Base-by-base conservation (phyloP, 2,797 vertebrate genomes). In the Lates japonicus region DNA sequence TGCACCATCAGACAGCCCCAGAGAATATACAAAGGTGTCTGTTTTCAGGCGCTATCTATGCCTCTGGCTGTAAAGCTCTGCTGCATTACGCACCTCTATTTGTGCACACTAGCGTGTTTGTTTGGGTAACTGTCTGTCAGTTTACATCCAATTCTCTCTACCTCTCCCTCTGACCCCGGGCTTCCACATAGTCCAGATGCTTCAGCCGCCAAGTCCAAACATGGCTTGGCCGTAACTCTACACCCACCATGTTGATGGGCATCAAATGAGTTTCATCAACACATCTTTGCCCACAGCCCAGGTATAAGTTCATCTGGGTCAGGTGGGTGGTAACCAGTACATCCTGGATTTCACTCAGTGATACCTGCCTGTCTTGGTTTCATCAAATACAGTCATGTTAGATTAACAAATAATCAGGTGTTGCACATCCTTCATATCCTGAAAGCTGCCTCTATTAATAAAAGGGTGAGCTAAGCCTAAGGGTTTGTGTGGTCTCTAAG, bases 391-490 rank as follows among this genome's bases (percentile, higher is more conserved):
- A 4, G 33, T 74, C 59, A 61, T 41, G 48, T 76, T 58, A 88
- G 81, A 91, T 88, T 85, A 83, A 70, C 88, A 84, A 60, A 87
- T 92, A 87, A 93, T 78, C 86, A 70, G 67, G 76, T 29, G 68
- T 77, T 64, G 69, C 69, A 63, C 87, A 75, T 72, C 78, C 65
- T 59, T 71, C 52, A 83, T 87, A 85, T 85, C 88, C 72, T 62
- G n/a, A 74, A 78, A 79, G 76, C 82, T 61, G 41, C 63, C 62
- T 83, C 91, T 93, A 92, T 94, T 94, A 91, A 94, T 94, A 94
- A 52, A 61, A 81, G 42, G 57, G 48, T 90, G 91, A 93, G 86
- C 84, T 92, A 92, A 94, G 81, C 87, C 83, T 51, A 2, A 22
- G 68, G 71, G 87, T 85, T 87, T 86, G 82, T 48, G 61, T 49